Conservation (phyloP, 92 coral and sea anemone genomes). For the Zoanthus gigantus region DNA sequence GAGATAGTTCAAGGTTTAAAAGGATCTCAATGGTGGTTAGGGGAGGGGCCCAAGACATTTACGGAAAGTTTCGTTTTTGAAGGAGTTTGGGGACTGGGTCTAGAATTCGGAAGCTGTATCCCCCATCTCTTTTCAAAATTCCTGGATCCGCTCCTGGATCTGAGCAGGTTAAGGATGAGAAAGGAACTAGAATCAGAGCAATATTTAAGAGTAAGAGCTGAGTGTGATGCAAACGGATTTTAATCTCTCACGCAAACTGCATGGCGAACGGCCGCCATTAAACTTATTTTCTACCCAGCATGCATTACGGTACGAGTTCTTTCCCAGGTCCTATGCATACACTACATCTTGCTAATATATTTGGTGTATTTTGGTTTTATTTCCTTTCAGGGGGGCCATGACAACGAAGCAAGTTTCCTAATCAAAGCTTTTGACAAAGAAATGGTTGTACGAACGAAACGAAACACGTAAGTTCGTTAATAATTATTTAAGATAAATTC, state of each 20-base stretch:
- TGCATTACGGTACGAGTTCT: neutral
- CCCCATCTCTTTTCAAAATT: no score
- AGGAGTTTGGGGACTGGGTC: no score
- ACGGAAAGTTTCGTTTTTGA: no score
- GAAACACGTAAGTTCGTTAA: constrained; percentile 1
- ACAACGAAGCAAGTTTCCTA: constrained; percentile 28
- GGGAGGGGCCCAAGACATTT: no score
- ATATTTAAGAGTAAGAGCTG: no score
- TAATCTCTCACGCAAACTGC: neutral
- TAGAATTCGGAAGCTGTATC: no score
- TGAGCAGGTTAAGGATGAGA: no score
- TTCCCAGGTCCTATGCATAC: neutral
- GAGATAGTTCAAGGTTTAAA: no score
- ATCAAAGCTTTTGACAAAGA: constrained; percentile 4
- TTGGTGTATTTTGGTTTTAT: no score
- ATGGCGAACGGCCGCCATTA: neutral
- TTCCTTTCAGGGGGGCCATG: constrained; percentile 7
- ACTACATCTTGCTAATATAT: neutral
- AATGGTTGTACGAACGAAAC: neutral
- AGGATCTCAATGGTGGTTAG: no score
- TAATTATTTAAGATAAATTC: neutral
- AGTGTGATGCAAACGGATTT: neutral
- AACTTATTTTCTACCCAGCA: neutral
- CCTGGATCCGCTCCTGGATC: no score
- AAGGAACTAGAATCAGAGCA: no score